Evolutionary conservation across 1,140 invertebrate species (phyloP).

Genomic region (Nephila pilipes): DNA sequence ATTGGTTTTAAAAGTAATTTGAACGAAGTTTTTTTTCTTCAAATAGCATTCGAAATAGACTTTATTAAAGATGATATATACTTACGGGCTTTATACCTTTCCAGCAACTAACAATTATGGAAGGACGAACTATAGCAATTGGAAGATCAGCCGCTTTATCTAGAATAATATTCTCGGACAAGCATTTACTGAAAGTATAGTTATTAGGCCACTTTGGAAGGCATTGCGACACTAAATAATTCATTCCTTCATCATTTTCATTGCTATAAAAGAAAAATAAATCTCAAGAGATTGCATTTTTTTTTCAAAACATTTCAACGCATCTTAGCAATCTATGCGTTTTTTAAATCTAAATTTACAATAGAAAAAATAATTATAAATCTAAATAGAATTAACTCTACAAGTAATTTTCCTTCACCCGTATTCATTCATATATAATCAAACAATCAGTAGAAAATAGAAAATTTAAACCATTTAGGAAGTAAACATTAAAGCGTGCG

Average conservation of each 20-base stretch:
- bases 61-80: no score
- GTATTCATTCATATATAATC: no score
- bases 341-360: not conserved
- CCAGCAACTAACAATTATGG: conserved; percentile 87
- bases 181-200: conserved; percentile 91
- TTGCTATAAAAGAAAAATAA: conserved; percentile 3
- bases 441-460: no score
- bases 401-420: no score
- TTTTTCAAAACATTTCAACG: not conserved
- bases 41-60: no score
- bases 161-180: conserved; percentile 89
- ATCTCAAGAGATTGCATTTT: not conserved
- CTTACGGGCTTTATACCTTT: conserved; percentile 58
- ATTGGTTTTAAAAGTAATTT: not conserved
- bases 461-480: no score
- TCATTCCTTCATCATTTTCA: conserved; percentile 35
- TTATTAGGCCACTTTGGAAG: conserved; percentile 90
- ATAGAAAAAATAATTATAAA: not conserved
- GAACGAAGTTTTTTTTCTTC: no score
- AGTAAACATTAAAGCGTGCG: no score
- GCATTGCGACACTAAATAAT: conserved; percentile 78
- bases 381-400: not conserved
- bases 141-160: conserved; percentile 85
- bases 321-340: no score
- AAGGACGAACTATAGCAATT: conserved; percentile 91